phyloP scores from a whole-genome alignment of 2,888 invertebrate species.

The Stenolophus ochropezus region DNA sequence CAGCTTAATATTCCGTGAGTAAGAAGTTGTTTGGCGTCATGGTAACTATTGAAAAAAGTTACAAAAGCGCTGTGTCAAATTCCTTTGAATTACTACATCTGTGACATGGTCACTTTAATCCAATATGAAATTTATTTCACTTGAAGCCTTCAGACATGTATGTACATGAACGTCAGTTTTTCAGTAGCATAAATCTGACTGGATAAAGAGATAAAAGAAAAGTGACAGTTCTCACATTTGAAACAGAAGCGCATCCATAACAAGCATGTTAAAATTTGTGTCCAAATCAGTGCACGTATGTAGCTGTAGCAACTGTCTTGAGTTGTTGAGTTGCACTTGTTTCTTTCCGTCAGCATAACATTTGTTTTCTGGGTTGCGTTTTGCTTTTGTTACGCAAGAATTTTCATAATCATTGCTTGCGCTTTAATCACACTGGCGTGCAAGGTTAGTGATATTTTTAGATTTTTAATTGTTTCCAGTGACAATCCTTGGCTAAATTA shows the following conservation, averaged over 20 bases:
- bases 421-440: constrained; percentile 5
- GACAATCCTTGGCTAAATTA: background rate
- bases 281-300: background rate
- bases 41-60: background rate
- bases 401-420: constrained; percentile 9
- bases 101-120: background rate
- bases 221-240: background rate
- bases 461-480: constrained; percentile 7
- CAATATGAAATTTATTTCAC: background rate
- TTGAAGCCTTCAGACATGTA: background rate
- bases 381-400: background rate
- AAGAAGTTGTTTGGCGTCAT: too few relatives aligned
- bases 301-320: constrained; percentile 9
- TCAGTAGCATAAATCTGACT: background rate
- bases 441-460: constrained; percentile 20
- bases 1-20: too few relatives aligned
- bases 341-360: constrained; percentile 10
- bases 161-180: background rate
- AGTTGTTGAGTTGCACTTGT: constrained; percentile 22
- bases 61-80: background rate
- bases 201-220: constrained; percentile 29
- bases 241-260: background rate
- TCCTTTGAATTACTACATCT: background rate
- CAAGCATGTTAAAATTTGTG: background rate
- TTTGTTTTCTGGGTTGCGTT: background rate